Base-by-base conservation (phyloP, 2,113 vertebrate genomes). In the Malurus melanocephalus region DNA sequence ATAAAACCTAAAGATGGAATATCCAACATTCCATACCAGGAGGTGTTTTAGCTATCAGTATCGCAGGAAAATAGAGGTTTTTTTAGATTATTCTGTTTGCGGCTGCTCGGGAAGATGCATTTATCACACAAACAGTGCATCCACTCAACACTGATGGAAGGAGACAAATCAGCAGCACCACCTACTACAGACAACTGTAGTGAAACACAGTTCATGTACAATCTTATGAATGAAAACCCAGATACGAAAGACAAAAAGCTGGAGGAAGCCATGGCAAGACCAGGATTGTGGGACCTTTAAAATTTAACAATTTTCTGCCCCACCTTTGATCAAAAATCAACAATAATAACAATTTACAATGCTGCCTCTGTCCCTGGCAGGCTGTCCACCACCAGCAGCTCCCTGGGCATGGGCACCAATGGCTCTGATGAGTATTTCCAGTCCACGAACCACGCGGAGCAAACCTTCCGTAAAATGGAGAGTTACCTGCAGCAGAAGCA, bases 381-480 rank as follows among this genome's bases (percentile, higher is more conserved):
- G 95, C 93, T 98, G 83, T 96, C 97, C 65, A 91, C 93, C 13
- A 98, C 94, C 93, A 98, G 95, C 92, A 96, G 96, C 91, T 93
- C 97, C 18, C 94, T 89, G 73, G 98, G 97, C 87, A 98, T 98
- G 98, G 98, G 93, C 95, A 90, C 89, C 92, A 97, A 94, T 79
- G 96, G 96, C 85, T 98, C 98, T 2, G 98, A 99, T 16, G 98
- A 99, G 85, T 98, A 97, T 82, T 99, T 99, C 93, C 98, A 98
- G 83, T 98, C 98, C 55, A 94, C 97, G 27, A 99, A 99, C 90
- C 99, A 99, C 6, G 99, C 99, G 9, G 98, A 99, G 93, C 97
- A 99, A 95, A 99, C 98, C 3, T 99, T 99, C 90, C 98, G 97
- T 64, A 99, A 98, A 93, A 99, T 99, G 98, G 98, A 99, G 94